Conservation (phyloP, 1,140 invertebrate genomes). For the Spodoptera frugiperda region DNA sequence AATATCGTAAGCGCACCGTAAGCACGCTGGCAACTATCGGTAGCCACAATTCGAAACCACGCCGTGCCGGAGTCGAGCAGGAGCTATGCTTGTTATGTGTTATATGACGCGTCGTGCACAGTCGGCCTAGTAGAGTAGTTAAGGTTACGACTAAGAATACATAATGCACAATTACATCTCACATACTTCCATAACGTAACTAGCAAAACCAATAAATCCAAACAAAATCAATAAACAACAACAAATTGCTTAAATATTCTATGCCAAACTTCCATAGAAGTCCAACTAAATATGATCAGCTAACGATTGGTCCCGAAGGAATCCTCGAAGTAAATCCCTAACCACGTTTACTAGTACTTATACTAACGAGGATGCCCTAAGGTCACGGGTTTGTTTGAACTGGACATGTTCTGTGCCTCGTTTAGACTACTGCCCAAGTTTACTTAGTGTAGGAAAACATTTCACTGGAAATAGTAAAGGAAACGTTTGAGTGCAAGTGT, state of each 20-base stretch:
- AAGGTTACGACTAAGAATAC: too few species aligned
- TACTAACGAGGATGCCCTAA: conserved; percentile 7
- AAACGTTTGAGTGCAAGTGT: too few species aligned
- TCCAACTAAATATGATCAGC: conserved; percentile 19
- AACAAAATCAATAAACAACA: background rate
- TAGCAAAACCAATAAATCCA: background rate
- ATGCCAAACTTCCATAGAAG: background rate
- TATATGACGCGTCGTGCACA: too few species aligned
- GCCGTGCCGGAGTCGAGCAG: too few species aligned
- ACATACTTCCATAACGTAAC: too few species aligned
- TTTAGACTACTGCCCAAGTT: background rate
- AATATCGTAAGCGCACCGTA: too few species aligned
- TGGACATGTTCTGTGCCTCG: background rate
- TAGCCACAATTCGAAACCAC: too few species aligned
- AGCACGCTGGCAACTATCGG: too few species aligned
- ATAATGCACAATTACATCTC: too few species aligned
- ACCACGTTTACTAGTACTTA: conserved; percentile 12
- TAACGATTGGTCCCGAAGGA: background rate
- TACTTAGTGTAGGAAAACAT: background rate
- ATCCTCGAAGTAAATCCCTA: conserved; percentile 8
- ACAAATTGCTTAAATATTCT: background rate
- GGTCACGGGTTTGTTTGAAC: background rate
- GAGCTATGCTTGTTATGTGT: too few species aligned
- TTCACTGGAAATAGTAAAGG: background rate
- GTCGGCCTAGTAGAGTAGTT: too few species aligned